phyloP scores from a whole-genome alignment of 2,888 invertebrate genomes.

The Rhagonycha lutea region DNA sequence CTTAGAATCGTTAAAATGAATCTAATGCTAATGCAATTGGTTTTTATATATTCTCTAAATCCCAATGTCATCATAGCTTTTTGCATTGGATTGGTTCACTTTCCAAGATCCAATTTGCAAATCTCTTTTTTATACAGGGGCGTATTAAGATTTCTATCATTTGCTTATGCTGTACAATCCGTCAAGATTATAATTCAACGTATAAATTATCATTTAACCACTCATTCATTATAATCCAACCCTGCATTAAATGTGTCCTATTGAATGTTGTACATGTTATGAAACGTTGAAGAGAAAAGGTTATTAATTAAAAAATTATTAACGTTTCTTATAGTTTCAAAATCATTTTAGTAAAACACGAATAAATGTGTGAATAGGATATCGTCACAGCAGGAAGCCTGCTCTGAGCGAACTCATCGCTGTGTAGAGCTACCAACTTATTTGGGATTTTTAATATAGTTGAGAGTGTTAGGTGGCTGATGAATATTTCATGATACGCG shows the following conservation, averaged over 20 bases:
- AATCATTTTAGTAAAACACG: slow-evolving; percentile 30
- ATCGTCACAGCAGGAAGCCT: slow-evolving; percentile 41
- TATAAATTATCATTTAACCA: neutral
- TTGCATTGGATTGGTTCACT: slow-evolving; percentile 34
- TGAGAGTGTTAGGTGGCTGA: slow-evolving; percentile 54
- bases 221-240: neutral
- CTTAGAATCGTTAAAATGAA: slow-evolving; percentile 44
- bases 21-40: slow-evolving; percentile 50
- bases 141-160: slow-evolving; percentile 21
- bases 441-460: slow-evolving; percentile 57
- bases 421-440: slow-evolving; percentile 47
- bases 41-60: slow-evolving; percentile 48
- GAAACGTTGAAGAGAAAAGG: neutral
- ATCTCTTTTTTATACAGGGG: slow-evolving; percentile 32
- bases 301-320: neutral
- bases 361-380: slow-evolving; percentile 42
- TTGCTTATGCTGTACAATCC: slow-evolving; percentile 9
- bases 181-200: neutral
- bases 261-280: neutral
- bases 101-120: slow-evolving; percentile 36
- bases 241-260: neutral
- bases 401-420: slow-evolving; percentile 43
- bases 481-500: slow-evolving; percentile 58
- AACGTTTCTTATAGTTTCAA: slow-evolving; percentile 28
- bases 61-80: slow-evolving; percentile 44